These are phyloP conservation scores for Eubucco bourcierii DNA, from an alignment of 2,113 vertebrate genomes.

Conservation along the genomic window DNA sequence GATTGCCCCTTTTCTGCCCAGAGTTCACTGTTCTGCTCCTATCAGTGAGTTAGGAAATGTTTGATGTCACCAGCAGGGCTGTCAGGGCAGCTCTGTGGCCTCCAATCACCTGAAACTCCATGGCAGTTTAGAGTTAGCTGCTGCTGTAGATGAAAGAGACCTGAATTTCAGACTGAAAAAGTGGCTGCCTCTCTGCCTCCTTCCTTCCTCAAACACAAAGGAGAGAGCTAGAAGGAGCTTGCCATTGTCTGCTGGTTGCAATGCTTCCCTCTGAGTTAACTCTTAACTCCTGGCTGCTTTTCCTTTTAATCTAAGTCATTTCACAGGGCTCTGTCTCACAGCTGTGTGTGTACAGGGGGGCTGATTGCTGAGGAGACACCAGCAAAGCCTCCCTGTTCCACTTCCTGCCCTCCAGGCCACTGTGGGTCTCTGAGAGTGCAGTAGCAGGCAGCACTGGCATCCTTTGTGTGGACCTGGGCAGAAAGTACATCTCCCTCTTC, in stretches of 20 bases:
- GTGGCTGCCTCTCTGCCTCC: background rate
- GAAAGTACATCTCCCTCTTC: background rate
- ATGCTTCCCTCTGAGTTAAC: background rate
- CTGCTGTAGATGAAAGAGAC: background rate
- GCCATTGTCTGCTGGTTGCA: fast-evolving
- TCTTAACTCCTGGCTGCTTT: background rate
- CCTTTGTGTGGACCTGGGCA: background rate
- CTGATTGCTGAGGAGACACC: background rate
- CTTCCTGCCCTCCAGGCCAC: background rate
- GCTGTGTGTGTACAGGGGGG: background rate
- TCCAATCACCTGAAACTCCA: background rate
- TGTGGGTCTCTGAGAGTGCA: background rate
- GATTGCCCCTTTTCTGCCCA: background rate
- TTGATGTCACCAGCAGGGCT: background rate
- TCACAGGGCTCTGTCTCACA: background rate
- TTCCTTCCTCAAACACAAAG: background rate
- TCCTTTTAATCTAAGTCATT: background rate
- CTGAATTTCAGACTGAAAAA: background rate
- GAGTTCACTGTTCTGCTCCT: background rate
- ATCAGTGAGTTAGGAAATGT: background rate
- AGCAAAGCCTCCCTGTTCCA: background rate
- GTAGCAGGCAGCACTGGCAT: background rate
- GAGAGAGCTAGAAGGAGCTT: background rate
- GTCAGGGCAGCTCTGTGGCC: background rate
- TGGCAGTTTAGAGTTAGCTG: background rate